A percentile compares a stretch with the other conserved stretches of the same genome.
phyloP scores from a whole-genome alignment of 2,797 vertebrate species.

The Austrolebias charrua region DNA sequence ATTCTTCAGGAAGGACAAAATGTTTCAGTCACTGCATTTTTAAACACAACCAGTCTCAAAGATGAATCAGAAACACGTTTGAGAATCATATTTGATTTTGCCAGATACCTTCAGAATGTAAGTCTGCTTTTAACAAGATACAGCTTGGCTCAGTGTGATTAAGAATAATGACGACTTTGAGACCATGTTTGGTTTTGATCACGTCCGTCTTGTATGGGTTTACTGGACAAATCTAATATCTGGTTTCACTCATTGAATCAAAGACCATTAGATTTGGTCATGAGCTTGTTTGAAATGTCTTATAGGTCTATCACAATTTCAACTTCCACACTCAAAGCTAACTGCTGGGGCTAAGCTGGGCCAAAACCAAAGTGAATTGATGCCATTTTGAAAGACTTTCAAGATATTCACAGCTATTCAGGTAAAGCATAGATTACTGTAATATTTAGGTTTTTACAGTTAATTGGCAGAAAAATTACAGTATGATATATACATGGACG shows the following conservation, averaged over 20 bases:
- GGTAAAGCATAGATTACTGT: too few relatives aligned
- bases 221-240: conserved; percentile 32
- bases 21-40: too few relatives aligned
- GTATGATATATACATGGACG: too few relatives aligned
- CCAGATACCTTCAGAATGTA: conserved; percentile 27
- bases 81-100: conserved; percentile 21
- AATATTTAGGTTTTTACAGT: too few relatives aligned
- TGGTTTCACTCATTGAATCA: conserved; percentile 11
- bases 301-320: too few relatives aligned
- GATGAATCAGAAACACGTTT: conserved; percentile 24
- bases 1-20: too few relatives aligned
- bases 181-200: conserved; percentile 41
- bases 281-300: neutral
- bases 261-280: conserved; percentile 14
- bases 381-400: too few relatives aligned
- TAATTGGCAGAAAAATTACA: too few relatives aligned
- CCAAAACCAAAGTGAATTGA: too few relatives aligned
- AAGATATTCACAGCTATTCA: too few relatives aligned
- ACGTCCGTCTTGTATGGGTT: conserved; percentile 23
- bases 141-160: conserved; percentile 5
- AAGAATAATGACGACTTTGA: conserved; percentile 21
- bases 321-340: too few relatives aligned
- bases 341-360: too few relatives aligned
- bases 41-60: conserved; percentile 7
- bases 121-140: conserved; percentile 22